Base-by-base conservation (phyloP, 2,888 invertebrate species). In the Meganola albula region DNA sequence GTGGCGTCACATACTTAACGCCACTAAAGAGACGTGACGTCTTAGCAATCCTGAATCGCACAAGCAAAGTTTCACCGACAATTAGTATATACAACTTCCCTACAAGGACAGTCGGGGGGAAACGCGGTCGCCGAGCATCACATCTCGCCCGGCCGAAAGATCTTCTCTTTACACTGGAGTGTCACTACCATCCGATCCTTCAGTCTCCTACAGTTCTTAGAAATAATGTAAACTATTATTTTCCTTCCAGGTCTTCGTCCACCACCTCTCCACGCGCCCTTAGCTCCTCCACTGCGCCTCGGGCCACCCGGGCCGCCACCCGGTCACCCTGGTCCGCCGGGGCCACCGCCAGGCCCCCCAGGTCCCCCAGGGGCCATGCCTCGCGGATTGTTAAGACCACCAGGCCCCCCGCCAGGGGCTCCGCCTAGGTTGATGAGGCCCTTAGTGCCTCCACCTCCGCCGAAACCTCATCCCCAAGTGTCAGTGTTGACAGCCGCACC, bases 401-500 rank as follows among this genome's bases (percentile, higher is more conserved):
- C 90, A n/a, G 82, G 90, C 4, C 85, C 90, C 24, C 90, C 90
- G 20, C 90, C 90, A 0, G 90, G 90, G 1, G 90, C 90, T 2
- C 91, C 91, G 4, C 91, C 92, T 8, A 87, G 89, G 8, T 74
- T 89, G 53, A 88, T 90, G 31, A 66, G 79, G 0, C 88, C 90
- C 10, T 85, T 89, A 23, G 84, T 82, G 25, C 89, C 90, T 9
- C 89, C 90, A 42, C 86, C 88, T 30, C 79, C 79, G 43, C 75
- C 74, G 22, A 71, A 69, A 28, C 48, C 48, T 6, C 40, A 59
- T 40, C 65, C 74, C 6, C 85, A 77, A 1, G 90, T 92, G 1
- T 93, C 94, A 49, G 94, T 95, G 13, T 80, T 95, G 11, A 91
- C 91, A 6, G 95, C 95, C 1, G 95, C 92, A 0, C 95, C 95